Conservation (phyloP, 2,797 vertebrate species). For the Tangara arthus region DNA sequence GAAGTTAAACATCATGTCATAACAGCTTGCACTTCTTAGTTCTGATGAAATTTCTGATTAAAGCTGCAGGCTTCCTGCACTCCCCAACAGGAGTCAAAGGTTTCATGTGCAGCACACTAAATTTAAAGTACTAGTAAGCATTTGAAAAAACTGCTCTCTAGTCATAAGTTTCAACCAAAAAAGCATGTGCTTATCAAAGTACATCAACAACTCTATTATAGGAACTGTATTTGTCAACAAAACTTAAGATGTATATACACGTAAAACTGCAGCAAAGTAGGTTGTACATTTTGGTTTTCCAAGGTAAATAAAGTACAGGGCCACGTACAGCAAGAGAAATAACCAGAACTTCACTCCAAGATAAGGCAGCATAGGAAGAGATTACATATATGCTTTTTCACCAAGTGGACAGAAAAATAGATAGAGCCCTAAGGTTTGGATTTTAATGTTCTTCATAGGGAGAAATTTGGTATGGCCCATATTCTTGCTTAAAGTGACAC, state of each 20-base stretch:
- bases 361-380: not conserved
- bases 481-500: not conserved
- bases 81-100: not conserved
- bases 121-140: not conserved
- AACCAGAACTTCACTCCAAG: not conserved
- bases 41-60: not conserved
- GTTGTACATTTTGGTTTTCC: not conserved
- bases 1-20: not conserved
- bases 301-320: not conserved
- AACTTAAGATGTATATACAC: not conserved
- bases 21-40: not conserved
- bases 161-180: not conserved
- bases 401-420: not conserved
- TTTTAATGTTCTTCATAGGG: not conserved
- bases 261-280: not conserved
- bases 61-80: not conserved
- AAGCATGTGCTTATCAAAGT: not conserved
- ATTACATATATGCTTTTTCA: not conserved
- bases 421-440: not conserved
- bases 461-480: not conserved
- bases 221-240: not conserved
- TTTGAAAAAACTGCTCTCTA: not conserved
- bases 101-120: not conserved
- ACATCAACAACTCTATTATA: not conserved
- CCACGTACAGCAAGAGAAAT: not conserved